Base-by-base conservation (phyloP, 2,797 vertebrate genomes). In the Natrix natrix region DNA sequence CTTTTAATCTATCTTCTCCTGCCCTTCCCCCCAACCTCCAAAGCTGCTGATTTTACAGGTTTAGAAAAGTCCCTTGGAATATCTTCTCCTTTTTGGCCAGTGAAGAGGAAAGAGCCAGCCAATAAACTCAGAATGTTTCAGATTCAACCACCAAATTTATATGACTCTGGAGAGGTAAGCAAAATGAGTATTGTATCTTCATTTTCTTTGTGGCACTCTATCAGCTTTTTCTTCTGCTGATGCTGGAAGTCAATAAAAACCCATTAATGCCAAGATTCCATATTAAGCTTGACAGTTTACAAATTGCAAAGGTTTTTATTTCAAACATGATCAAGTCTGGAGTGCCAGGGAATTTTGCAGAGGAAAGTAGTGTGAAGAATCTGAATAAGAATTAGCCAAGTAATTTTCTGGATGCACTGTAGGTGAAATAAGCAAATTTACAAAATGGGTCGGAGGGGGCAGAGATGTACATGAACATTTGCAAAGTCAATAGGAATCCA, bases 201-300 rank as follows among this genome's bases (percentile, higher is more conserved):
- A 94, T 96, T 96, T 96, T 95, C 91, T 96, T 94, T 88, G 90
- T 60, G 89, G 93, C 87, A 90, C 95, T 95, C 96, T 66, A 93
- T 96, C 95, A 96, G 61, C 90, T 92, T 94, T 95, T 95, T 94
- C 94, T 95, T 95, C 95, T 93, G 93, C 94, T 95, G 93, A 95
- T 93, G 94, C 93, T 91, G 88, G 90, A 97, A 96, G 95, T 96
- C 97, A 95, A 94, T 95, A 95, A 95, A 94, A 95, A 91, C 96
- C 96, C 96, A 95, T 96, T 95, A 97, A 96, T 94, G 94, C 96
- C 90, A 92, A 94, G 94, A 95, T 94, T 94, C 90, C 92, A 93
- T 94, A 94, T 96, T 94, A 95, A 94, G 90, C 90, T 92, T 94
- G 96, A 95, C 97, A 96, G 96, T 95, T 96, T 95, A 96, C 95